Evolutionary conservation across 1,140 invertebrate genomes (phyloP).

Genomic region (Hypothenemus hampei): DNA sequence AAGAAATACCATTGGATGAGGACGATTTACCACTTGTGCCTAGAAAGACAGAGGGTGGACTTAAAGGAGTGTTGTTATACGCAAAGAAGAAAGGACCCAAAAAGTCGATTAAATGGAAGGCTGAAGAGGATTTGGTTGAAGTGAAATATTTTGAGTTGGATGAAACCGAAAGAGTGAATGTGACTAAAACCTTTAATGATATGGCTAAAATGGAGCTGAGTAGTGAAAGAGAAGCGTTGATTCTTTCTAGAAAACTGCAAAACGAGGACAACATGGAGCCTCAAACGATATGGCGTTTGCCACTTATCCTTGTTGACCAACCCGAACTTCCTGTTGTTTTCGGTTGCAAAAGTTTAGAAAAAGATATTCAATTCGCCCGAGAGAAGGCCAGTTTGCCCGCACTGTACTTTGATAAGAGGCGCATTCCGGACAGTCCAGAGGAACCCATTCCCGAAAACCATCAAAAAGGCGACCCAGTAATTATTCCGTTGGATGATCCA

Average conservation of each 20-base stretch:
- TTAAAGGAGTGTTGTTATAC: constrained; percentile 40
- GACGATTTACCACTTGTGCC: background rate
- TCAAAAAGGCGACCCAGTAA: constrained; percentile 67
- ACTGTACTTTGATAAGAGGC: constrained; percentile 76
- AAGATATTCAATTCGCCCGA: constrained; percentile 76
- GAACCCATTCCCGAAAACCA: constrained; percentile 82
- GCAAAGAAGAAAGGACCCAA: constrained; percentile 64
- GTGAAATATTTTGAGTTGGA: constrained; percentile 88
- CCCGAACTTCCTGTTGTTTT: constrained; percentile 58
- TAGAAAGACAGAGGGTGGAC: constrained; percentile 14
- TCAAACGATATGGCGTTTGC: constrained; percentile 63
- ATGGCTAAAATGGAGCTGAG: constrained; percentile 86
- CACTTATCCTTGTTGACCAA: constrained; percentile 64
- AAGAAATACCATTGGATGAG: constrained; percentile 13
- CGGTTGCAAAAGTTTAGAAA: constrained; percentile 80
- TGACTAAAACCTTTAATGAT: constrained; percentile 87
- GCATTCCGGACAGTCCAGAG: constrained; percentile 80
- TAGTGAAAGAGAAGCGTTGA: constrained; percentile 75
- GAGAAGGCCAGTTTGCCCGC: constrained; percentile 80
- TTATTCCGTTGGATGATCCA: constrained; percentile 84
- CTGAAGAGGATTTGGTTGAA: constrained; percentile 71
- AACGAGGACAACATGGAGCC: constrained; percentile 76
- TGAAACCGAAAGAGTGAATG: constrained; percentile 91
- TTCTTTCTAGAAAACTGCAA: constrained; percentile 66
- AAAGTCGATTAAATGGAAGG: constrained; percentile 79